Evolutionary conservation across 2,113 vertebrate species (phyloP), one percentile per base, ranked within the genome.

Genomic region (Zootoca vivipara): DNA sequence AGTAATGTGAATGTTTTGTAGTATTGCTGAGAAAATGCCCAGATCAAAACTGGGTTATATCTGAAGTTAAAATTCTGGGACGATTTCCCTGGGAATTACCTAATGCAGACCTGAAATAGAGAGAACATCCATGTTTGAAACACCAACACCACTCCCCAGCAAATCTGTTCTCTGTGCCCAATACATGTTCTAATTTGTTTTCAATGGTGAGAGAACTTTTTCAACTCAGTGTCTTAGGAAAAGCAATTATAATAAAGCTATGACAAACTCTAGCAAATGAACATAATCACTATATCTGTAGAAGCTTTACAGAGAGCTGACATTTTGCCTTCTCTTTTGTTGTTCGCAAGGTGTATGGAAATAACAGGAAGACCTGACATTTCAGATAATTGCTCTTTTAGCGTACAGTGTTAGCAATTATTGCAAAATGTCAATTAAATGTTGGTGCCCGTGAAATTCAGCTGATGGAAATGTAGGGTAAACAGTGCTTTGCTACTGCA

Each of bases 381-480:
- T 88, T 77, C 20, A 75, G 72, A 75, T 88, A 83, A 88, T 88
- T 77, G 58, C 80, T 88, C 70, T 13, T 75, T 88, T 75, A 77
- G 56, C 10, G 8, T 82, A 82, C 69, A 64, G 35, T 82, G 86
- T 74, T 87, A 82, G 80, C 79, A 83, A 64, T 88, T 88, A 82
- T 88, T 88, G 40, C 80, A 65, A 88, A 88, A 88, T 65, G 38
- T 83, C 86, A 88, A 88, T 88, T 88, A 88, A 77, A 82, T 75
- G 40, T 46, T 46, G 26, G 2, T 74, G 56, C 56, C 69, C 28
- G 9, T 24, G 22, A 40, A 64, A 74, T 56, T 30, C 52, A 62
- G 20, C 7, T 82, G 73, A 38, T 24, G 16, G 80, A 28, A 15
- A 28, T 5, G 1, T 24, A n/a, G 35, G 33, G 26, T 78, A 86